Base-by-base conservation (phyloP, 2,113 vertebrate genomes). In the Heterotilapia buettikoferi region DNA sequence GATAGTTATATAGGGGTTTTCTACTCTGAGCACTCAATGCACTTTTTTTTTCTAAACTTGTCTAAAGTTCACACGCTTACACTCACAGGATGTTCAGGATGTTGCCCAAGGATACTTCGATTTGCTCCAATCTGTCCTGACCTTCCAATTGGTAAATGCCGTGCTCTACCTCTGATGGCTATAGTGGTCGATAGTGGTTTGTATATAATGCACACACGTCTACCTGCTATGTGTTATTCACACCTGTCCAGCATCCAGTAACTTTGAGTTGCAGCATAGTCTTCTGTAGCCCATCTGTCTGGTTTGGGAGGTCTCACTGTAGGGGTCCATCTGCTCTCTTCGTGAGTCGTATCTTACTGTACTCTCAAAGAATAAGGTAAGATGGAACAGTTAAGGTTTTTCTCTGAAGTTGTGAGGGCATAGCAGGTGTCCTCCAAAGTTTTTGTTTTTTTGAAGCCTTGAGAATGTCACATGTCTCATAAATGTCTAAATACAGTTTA, bases 221-320 rank as follows among this genome's bases (percentile, higher is more conserved):
- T 86, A 86, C 80, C 88, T 91, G 73, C 43, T 84, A 53, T 38
- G 54, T 47, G 66, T 86, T 21, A 29, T 71, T 80, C 36, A 84
- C 89, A 93, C 87, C 88, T 93, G 91, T 88, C 59, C n/a, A 36
- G 6, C 29, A 6, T 80, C 33, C 66, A 45, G 36, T 79, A 9
- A 79, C 21, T 81, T 61, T 87, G 84, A 88, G 31, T 85, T 84
- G 89, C 59, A 36, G 82, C 47, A 71, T 66, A 36, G 31, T 45
- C 54, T 80, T 90, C 93, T 94, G 89, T 36, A 31, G 47, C 63
- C 88, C 90, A 91, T 91, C 88, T 90, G 81, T 88, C 86, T 93
- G 89, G 83, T 79, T 91, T 84, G 84, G 91, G 92, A 94, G 89
- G 91, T 94, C 92, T 91, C 91, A 45, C 94, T 80, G 43, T 88